Conservation (phyloP, 2,797 vertebrate species). For the Bradypus variegatus region DNA sequence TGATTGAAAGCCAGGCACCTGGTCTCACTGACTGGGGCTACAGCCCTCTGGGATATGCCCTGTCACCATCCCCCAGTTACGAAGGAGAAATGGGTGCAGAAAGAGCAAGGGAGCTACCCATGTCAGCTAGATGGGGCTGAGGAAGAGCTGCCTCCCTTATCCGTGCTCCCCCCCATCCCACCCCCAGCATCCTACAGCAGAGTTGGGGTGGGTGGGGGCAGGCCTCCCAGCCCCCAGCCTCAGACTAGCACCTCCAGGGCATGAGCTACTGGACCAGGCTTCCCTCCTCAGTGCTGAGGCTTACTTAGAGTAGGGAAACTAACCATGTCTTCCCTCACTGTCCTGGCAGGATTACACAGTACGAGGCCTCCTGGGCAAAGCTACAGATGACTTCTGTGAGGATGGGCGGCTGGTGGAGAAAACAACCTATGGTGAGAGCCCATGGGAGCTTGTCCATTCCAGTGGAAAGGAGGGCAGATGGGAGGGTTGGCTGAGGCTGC, state of each 20-base stretch:
- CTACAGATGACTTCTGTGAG: slow-evolving; percentile 86
- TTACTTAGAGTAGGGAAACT: too few relatives aligned
- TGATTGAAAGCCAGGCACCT: neutral
- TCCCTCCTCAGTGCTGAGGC: neutral
- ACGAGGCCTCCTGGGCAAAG: slow-evolving; percentile 85
- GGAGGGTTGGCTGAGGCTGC: neutral
- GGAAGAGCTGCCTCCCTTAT: too few relatives aligned
- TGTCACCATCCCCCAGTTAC: neutral
- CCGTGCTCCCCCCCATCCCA: too few relatives aligned
- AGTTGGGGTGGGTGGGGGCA: neutral
- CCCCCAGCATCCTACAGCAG: neutral
- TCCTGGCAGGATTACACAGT: slow-evolving; percentile 85
- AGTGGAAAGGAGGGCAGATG: fast-evolving
- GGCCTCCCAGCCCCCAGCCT: neutral
- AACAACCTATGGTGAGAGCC: slow-evolving; percentile 85
- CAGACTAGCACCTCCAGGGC: neutral
- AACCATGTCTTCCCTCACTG: neutral
- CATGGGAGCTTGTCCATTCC: neutral
- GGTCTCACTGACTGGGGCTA: neutral
- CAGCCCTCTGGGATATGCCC: neutral
- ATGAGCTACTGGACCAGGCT: neutral
- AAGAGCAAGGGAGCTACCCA: neutral
- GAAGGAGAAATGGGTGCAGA: neutral
- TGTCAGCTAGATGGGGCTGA: neutral
- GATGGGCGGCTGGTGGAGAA: slow-evolving; percentile 84